Conservation (phyloP, 2,888 invertebrate genomes). For the Drosophila barbarae region DNA sequence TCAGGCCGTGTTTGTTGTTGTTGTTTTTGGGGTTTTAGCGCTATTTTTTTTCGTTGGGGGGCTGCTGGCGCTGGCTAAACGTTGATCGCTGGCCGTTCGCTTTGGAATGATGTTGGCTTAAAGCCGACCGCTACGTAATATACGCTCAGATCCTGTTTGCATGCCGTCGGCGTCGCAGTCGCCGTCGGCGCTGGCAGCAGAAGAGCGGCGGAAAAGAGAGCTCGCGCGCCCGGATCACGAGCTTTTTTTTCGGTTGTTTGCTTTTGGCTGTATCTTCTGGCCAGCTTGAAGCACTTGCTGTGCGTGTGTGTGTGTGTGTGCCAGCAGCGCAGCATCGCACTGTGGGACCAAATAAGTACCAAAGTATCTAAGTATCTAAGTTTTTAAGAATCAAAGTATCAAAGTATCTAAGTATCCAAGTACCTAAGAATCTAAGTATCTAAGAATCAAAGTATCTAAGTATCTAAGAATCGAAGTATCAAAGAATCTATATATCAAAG, state of each 20-base stretch:
- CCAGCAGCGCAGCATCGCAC: slow-evolving; percentile 29
- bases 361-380: too few relatives aligned
- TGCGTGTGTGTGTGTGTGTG: not conserved
- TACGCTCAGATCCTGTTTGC: slow-evolving; percentile 77
- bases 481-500: too few relatives aligned
- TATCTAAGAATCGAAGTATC: too few relatives aligned
- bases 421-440: too few relatives aligned
- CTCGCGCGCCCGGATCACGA: slow-evolving; percentile 37
- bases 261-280: slow-evolving; percentile 33
- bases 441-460: too few relatives aligned
- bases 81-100: slow-evolving; percentile 60
- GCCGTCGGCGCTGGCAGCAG: slow-evolving; percentile 20
- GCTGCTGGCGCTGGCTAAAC: slow-evolving; percentile 42
- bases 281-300: slow-evolving; percentile 1
- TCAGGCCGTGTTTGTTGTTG: slow-evolving; percentile 13
- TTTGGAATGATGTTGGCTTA: slow-evolving; percentile 77
- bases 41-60: not conserved
- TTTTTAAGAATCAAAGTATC: too few relatives aligned
- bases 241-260: slow-evolving; percentile 42
- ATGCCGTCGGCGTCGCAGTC: slow-evolving; percentile 55
- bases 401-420: too few relatives aligned
- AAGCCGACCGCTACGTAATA: slow-evolving; percentile 76
- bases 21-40: slow-evolving; percentile 1
- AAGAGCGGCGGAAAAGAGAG: slow-evolving; percentile 24
- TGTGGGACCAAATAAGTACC: slow-evolving; percentile 8